Evolutionary conservation across 2,888 invertebrate species (phyloP), one percentile per base, ranked within the genome.

Genomic region (Melipona bicolor): DNA sequence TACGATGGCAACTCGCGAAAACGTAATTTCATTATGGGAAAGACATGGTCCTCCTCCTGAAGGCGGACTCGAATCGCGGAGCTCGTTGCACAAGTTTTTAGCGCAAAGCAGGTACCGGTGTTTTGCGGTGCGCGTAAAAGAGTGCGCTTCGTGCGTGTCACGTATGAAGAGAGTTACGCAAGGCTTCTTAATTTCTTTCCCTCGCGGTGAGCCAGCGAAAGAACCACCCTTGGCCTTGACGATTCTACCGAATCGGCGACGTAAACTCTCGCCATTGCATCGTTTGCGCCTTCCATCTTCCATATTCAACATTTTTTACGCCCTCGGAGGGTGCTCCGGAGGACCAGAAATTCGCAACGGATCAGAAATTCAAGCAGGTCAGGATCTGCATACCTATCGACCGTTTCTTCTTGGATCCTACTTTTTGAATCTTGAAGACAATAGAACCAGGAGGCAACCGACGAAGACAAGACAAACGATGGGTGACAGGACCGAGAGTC

Each of bases 361-460:
- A 56, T 56, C 19, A 50, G 70, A 86, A 81, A 87, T 87, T 88
- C 70, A 49, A 21, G 56, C 87, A 90, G 90, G 90, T 90, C 83
- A 79, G 87, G 88, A 90, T 91, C 89, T 90, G 85, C 88, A 88
- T 90, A 88, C 62, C 74, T 74, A 11, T 15, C 73, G 76, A 71
- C 78, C 81, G 76, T 67, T 71, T 62, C 21, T 27, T 6, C 21
- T 27, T 6, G 56, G 59, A 69, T 75, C 77, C 74, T 62, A 70
- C 64, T 75, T 70, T 70, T 65, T 27, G 65, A 65, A 76, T 52
- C 43, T 19, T 68, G 50, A 81, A 88, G 85, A 89, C 89, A 87
- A 90, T 85, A 61, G 79, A 19, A 79, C 54, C 68, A 67, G 82
- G 68, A 72, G 88, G 81, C 68, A 79, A 79, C 72, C 62, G 64